A percentile compares a stretch with the other conserved stretches of the same genome.
Conservation (phyloP, 2,113 vertebrate genomes). For the crab-eating macaque (Macaca fascicularis) region T2T-MFA8v1.1 NC_088380.1:174615001-174615500, state of each 20-base stretch:
- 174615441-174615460: background rate
- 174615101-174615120: background rate
- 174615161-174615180: background rate
- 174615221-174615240: fast-evolving
- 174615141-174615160: background rate
- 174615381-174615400: background rate
- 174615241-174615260: background rate
- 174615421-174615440: background rate
- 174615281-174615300: background rate
- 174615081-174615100: background rate
- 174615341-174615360: background rate
- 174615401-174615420: background rate
- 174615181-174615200: fast-evolving
- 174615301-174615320: background rate
- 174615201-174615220: background rate
- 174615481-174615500: background rate
- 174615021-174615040: background rate
- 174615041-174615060: background rate
- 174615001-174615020: background rate
- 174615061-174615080: background rate
- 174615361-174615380: fast-evolving
- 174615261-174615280: background rate
- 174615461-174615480: background rate
- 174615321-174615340: too few species aligned
- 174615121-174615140: background rate